phyloP scores from a whole-genome alignment of 2,113 vertebrate genomes.

The Zootoca vivipara region DNA sequence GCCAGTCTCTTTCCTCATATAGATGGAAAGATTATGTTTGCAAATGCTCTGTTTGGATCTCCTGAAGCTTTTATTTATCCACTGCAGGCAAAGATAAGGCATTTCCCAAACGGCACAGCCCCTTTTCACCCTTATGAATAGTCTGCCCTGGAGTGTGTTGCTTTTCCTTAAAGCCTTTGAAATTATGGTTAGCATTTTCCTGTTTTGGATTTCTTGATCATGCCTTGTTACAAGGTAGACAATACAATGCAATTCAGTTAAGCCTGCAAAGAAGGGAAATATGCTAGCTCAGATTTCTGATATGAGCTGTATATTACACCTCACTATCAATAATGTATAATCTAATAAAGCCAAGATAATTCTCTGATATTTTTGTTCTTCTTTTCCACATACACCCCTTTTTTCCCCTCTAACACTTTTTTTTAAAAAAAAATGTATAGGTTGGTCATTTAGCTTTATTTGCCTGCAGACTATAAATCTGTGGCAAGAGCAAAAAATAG shows the following conservation, averaged over 20 bases:
- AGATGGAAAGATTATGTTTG: constrained; percentile 6
- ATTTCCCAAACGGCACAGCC: background rate
- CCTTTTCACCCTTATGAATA: background rate
- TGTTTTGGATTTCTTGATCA: constrained; percentile 15
- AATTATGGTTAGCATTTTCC: background rate
- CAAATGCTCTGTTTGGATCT: background rate
- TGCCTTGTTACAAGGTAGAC: background rate
- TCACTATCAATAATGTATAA: background rate
- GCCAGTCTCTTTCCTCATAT: background rate
- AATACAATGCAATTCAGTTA: constrained; percentile 18
- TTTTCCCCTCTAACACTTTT: background rate
- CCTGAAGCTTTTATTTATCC: background rate
- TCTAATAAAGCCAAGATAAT: background rate
- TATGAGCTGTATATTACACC: background rate
- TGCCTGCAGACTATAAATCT: background rate
- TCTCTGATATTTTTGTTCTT: background rate
- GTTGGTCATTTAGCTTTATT: background rate
- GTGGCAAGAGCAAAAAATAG: background rate
- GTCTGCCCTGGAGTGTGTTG: background rate
- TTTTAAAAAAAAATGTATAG: background rate
- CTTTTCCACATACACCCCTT: background rate
- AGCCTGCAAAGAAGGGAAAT: background rate
- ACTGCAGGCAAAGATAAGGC: background rate
- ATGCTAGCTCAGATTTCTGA: background rate
- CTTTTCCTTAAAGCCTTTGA: background rate